Evolutionary conservation across 2,113 vertebrate species (phyloP).

Genomic region (Macroglossus sobrinus): DNA sequence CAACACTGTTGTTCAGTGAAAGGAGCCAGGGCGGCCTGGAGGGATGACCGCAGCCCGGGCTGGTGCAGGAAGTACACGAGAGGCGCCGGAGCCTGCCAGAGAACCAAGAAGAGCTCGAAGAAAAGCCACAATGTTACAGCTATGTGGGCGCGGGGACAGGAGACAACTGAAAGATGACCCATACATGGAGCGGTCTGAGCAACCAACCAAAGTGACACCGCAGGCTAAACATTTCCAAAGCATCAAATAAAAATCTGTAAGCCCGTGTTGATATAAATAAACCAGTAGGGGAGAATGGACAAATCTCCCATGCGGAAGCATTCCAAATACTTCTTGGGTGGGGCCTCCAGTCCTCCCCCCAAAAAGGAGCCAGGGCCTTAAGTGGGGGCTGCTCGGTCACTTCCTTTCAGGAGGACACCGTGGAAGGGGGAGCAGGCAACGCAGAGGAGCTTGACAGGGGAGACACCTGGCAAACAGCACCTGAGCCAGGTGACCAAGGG

Average conservation of each 20-base stretch:
- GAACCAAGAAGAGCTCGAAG: neutral
- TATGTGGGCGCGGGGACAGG: neutral
- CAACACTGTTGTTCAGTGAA: neutral
- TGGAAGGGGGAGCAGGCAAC: neutral
- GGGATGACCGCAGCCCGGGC: neutral
- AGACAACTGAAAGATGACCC: neutral
- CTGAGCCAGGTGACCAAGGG: neutral
- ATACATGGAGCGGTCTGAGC: neutral
- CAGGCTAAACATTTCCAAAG: neutral
- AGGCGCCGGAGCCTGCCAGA: neutral
- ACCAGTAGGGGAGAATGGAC: neutral
- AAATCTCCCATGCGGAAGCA: neutral
- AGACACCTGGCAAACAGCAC: neutral
- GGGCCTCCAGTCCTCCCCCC: too few species aligned
- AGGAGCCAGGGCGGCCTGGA: neutral
- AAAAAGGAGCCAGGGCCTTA: neutral
- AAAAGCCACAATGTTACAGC: neutral
- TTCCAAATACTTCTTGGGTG: neutral
- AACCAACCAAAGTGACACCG: neutral
- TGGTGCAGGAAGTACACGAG: neutral
- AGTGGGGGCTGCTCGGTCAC: neutral
- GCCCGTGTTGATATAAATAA: neutral
- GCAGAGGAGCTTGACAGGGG: neutral
- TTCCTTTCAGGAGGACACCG: neutral
- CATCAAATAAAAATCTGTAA: neutral